A percentile compares a stretch with the other conserved stretches of the same genome.
phyloP scores from a whole-genome alignment of 2,113 vertebrate species.

The Gallinago undulata region DNA sequence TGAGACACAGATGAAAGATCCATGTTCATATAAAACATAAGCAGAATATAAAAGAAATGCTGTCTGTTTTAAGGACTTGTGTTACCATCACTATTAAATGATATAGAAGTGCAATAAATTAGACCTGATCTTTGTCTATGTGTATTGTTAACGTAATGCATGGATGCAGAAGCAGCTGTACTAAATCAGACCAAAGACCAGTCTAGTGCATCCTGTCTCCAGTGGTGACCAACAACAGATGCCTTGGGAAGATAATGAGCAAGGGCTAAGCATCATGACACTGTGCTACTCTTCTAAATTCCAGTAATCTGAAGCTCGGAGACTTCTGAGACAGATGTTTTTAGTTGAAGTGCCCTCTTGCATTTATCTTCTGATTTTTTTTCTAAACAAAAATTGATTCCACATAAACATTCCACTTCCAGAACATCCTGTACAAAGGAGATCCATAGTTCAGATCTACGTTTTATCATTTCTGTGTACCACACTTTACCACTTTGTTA shows the following conservation, averaged over 20 bases:
- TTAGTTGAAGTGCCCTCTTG: background rate
- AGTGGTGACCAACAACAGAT: background rate
- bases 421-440: background rate
- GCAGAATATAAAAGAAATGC: background rate
- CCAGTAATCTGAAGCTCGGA: background rate
- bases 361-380: background rate
- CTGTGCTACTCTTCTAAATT: background rate
- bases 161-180: background rate
- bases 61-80: background rate
- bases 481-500: background rate
- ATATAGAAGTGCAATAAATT: background rate
- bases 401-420: background rate
- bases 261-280: background rate
- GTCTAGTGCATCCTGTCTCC: background rate
- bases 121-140: background rate
- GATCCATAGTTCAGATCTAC: background rate
- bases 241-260: background rate
- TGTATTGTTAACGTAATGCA: background rate
- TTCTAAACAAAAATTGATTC: background rate
- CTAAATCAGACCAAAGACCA: background rate
- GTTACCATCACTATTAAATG: background rate
- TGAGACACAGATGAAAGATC: constrained; percentile 3
- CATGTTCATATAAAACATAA: background rate
- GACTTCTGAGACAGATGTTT: background rate
- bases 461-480: background rate